Conservation (phyloP, 2,797 vertebrate species). For the Sarcoramphus papa region DNA sequence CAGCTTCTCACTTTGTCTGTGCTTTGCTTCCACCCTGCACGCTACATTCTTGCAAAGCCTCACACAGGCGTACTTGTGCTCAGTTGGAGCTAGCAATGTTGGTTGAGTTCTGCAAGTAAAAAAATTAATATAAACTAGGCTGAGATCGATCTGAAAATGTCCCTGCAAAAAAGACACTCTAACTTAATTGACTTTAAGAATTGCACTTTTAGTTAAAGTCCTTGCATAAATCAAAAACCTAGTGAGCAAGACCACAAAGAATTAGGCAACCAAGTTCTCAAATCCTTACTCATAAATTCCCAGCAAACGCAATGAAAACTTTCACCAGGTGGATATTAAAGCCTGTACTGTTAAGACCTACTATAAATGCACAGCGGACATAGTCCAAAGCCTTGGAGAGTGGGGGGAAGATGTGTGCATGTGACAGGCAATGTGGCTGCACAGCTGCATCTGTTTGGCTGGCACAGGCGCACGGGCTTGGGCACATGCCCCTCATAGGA, state of each 20-base stretch:
- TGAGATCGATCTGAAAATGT: not conserved
- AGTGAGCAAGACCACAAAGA: not conserved
- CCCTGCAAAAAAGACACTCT: not conserved
- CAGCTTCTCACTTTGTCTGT: not conserved
- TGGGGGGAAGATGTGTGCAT: not conserved
- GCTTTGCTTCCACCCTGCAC: not conserved
- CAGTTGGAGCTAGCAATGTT: not conserved
- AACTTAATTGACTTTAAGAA: not conserved
- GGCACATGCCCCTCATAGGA: accelerated
- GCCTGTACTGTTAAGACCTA: not conserved
- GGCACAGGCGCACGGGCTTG: not conserved
- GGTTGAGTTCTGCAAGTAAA: not conserved
- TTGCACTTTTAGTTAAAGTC: not conserved
- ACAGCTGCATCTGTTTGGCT: not conserved
- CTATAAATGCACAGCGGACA: not conserved
- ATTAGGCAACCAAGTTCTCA: not conserved
- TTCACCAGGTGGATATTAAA: not conserved
- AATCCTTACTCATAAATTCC: not conserved
- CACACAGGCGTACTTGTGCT: not conserved
- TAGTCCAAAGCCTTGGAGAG: not conserved
- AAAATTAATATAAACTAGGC: not conserved
- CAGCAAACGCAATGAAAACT: not conserved
- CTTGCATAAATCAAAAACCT: not conserved
- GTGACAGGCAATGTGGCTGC: not conserved
- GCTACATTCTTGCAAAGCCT: not conserved